A percentile compares a stretch with the other conserved stretches of the same genome.
phyloP scores from a whole-genome alignment of 2,888 invertebrate species.

The Nomada ruficornis region DNA sequence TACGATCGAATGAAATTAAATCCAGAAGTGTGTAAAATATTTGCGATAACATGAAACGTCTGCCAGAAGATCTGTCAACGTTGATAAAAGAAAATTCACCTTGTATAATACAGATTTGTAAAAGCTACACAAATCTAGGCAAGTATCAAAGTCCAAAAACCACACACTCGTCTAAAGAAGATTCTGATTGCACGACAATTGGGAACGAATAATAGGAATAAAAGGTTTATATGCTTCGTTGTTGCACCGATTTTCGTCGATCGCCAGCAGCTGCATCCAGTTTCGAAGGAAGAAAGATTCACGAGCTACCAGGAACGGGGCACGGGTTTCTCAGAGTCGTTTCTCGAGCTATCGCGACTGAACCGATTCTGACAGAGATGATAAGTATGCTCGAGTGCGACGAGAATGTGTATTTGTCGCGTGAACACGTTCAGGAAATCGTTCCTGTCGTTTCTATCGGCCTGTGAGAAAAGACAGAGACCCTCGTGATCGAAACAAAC shows the following conservation, averaged over 20 bases:
- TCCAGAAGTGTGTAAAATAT: too few relatives aligned
- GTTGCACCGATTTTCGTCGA: conserved; percentile 38
- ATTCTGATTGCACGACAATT: too few relatives aligned
- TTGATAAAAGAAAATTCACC: too few relatives aligned
- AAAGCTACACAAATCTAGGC: too few relatives aligned
- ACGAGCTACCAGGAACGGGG: conserved; percentile 44
- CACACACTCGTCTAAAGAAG: too few relatives aligned
- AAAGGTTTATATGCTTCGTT: conserved; percentile 42
- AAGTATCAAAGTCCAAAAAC: too few relatives aligned
- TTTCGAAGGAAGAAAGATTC: conserved; percentile 25
- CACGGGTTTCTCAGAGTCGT: conserved; percentile 23
- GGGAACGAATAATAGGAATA: conserved; percentile 11
- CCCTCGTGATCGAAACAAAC: conserved; percentile 7
- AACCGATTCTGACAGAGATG: conserved; percentile 37
- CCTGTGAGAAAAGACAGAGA: not conserved
- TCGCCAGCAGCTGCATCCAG: conserved; percentile 17
- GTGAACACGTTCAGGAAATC: conserved; percentile 46
- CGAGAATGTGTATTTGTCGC: conserved; percentile 51
- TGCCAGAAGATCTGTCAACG: too few relatives aligned
- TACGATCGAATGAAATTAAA: too few relatives aligned
- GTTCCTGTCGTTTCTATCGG: conserved; percentile 46
- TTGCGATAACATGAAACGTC: too few relatives aligned
- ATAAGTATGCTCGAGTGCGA: conserved; percentile 43
- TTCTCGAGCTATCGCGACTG: conserved; percentile 26
- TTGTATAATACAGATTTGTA: too few relatives aligned